These are phyloP conservation scores for Bradypodion pumilum DNA, from an alignment of 2,797 vertebrate species.

Conservation along the genomic window DNA sequence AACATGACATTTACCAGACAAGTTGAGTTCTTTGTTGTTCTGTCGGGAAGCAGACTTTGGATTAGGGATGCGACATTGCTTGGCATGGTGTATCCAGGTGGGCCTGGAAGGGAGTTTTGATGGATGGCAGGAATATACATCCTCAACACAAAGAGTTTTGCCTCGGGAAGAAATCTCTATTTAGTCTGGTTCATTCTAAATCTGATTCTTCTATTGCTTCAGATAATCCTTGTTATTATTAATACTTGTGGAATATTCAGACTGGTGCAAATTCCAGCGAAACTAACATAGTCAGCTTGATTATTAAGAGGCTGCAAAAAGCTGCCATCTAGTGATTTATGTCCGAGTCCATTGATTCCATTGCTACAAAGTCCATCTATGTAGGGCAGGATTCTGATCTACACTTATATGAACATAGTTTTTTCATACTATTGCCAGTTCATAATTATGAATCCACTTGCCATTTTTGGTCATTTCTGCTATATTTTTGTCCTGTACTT, in stretches of 20 bases:
- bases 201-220: slow-evolving; percentile 13
- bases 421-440: not conserved
- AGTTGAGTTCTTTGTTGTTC: slow-evolving; percentile 5
- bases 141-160: not conserved
- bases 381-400: not conserved
- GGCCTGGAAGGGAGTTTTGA: not conserved
- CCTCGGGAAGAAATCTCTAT: slow-evolving; percentile 38
- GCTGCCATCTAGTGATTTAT: not conserved
- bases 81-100: slow-evolving; percentile 19
- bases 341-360: not conserved
- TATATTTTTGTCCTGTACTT: not conserved
- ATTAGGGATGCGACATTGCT: slow-evolving; percentile 12
- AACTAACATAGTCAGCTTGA: not conserved
- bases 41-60: not conserved
- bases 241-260: not conserved
- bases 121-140: slow-evolving; percentile 5
- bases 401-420: not conserved
- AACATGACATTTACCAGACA: slow-evolving; percentile 26
- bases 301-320: not conserved
- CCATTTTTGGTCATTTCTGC: too few relatives aligned
- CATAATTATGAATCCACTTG: not conserved
- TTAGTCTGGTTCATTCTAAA: slow-evolving; percentile 2
- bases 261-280: not conserved
- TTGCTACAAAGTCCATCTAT: not conserved
- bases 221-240: not conserved